Evolutionary conservation across 2,113 vertebrate species (phyloP).

Genomic region (Anoura caudifer): DNA sequence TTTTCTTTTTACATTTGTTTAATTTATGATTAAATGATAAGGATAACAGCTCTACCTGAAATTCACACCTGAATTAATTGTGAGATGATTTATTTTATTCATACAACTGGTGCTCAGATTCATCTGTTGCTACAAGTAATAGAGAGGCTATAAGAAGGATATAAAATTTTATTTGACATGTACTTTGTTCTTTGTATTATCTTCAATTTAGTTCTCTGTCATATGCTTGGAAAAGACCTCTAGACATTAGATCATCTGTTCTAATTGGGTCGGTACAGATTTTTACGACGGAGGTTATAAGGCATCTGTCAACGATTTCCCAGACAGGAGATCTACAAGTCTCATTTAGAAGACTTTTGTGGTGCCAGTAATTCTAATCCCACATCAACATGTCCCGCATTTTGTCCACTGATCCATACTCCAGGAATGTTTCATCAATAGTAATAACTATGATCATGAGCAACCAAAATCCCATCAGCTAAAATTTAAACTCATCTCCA

Average conservation of each 20-base stretch:
- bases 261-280: not conserved
- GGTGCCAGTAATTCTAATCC: not conserved
- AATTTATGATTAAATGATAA: not conserved
- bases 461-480: slow-evolving; percentile 46
- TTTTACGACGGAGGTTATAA: not conserved
- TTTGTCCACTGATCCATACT: not conserved
- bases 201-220: not conserved
- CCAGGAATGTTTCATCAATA: slow-evolving; percentile 55
- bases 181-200: not conserved
- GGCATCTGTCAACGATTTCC: slow-evolving; percentile 11
- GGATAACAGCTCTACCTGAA: not conserved
- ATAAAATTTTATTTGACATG: not conserved
- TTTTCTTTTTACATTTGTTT: not conserved
- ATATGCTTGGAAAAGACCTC: not conserved
- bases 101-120: not conserved
- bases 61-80: not conserved
- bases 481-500: slow-evolving; percentile 53
- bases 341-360: slow-evolving; percentile 12
- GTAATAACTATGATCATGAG: not conserved
- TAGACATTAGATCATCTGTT: slow-evolving; percentile 11
- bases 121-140: not conserved
- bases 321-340: not conserved
- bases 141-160: not conserved
- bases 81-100: not conserved
- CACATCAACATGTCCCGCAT: not conserved